These are phyloP conservation scores for Xiphorhynchus elegans DNA, from an alignment of 2,113 vertebrate species.

Conservation along the genomic window DNA sequence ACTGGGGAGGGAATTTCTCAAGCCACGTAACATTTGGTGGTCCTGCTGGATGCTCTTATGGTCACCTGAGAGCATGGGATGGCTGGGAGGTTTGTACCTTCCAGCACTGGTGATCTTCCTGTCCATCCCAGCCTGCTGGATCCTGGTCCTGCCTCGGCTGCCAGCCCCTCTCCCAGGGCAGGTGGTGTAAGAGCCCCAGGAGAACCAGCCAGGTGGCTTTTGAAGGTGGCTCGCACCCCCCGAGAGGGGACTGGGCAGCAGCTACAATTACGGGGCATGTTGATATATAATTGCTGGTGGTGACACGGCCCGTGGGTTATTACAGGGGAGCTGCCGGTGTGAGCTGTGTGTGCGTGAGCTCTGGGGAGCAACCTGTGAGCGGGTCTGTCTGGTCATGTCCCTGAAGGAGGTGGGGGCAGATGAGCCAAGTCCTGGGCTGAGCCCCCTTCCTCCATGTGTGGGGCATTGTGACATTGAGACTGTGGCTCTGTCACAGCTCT, in stretches of 20 bases:
- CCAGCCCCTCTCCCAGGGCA: not conserved
- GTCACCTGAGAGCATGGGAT: rapidly evolving
- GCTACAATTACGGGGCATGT: not conserved
- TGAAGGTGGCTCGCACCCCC: not conserved
- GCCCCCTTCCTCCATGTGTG: rapidly evolving
- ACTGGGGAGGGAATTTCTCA: not conserved
- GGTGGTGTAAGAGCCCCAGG: not conserved
- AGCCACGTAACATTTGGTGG: rapidly evolving
- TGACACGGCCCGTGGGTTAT: not conserved
- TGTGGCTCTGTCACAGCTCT: not conserved
- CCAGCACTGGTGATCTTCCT: not conserved
- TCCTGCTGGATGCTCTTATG: rapidly evolving
- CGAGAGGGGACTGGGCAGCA: not conserved
- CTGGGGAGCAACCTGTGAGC: rapidly evolving
- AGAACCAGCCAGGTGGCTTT: conserved; percentile 1
- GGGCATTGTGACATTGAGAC: not conserved
- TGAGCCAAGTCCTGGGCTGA: not conserved
- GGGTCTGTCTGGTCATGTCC: not conserved
- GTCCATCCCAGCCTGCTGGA: not conserved
- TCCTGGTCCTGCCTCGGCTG: not conserved
- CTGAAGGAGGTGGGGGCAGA: not conserved
- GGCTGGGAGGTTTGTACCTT: not conserved
- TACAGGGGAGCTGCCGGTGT: not conserved
- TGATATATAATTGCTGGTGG: not conserved
- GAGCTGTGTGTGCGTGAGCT: not conserved